Percentiles rank a stretch among this genome's conserved stretches.
These are phyloP conservation scores for Perdix hodgsoniae DNA, from an alignment of 2,797 vertebrate genomes.

Conservation along the genomic window DNA sequence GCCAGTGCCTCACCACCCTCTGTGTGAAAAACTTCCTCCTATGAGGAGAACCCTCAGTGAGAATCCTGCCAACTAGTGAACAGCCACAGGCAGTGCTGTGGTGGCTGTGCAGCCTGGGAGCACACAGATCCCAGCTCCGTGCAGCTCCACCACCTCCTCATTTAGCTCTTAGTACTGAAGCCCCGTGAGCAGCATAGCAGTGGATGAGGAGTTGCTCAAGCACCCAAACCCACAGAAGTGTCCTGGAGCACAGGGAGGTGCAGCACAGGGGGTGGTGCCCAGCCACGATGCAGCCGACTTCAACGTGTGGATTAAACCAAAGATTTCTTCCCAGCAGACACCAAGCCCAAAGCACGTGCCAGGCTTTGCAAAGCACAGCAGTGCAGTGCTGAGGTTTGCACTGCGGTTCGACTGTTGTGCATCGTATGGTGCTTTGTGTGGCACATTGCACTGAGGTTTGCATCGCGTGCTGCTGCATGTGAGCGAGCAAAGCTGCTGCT, in stretches of 20 bases:
- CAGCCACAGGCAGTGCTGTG: not conserved
- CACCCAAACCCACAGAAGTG: not conserved
- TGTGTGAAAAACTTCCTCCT: no score
- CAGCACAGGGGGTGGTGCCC: not conserved
- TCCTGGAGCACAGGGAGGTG: not conserved
- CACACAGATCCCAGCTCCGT: not conserved
- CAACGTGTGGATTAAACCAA: not conserved
- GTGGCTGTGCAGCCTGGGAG: not conserved
- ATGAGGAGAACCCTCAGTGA: no score
- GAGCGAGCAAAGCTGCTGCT: not conserved
- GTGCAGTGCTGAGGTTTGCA: not conserved
- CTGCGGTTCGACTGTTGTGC: not conserved
- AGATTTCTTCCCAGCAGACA: not conserved
- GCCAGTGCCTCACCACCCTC: no score
- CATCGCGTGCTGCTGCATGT: no score
- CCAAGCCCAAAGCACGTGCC: not conserved
- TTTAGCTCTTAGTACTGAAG: not conserved
- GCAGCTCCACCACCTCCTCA: not conserved
- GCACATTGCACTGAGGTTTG: not conserved
- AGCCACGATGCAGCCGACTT: not conserved
- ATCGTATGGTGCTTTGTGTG: not conserved
- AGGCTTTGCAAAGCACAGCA: not conserved
- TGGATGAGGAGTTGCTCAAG: not conserved
- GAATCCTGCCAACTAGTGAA: no score
- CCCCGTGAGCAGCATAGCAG: not conserved